Evolutionary conservation across 2,797 vertebrate species (phyloP).

Genomic region (Knipowitschia caucasica): DNA sequence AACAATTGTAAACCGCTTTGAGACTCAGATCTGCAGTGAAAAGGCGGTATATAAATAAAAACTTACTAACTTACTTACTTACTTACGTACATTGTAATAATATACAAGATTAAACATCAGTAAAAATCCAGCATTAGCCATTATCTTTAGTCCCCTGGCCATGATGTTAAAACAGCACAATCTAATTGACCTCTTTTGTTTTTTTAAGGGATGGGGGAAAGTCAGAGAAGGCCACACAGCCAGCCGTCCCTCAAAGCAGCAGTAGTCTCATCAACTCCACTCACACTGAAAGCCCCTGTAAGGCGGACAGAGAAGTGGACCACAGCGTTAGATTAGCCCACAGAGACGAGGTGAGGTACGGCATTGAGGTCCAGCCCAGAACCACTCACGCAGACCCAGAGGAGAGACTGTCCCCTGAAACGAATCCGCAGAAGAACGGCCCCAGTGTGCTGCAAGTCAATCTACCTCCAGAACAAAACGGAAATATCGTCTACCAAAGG

Average conservation of each 20-base stretch:
- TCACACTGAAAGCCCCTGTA: slow-evolving; percentile 67
- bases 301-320: slow-evolving; percentile 68
- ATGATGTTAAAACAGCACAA: too few relatives aligned
- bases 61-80: too few relatives aligned
- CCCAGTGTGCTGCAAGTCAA: slow-evolving; percentile 64
- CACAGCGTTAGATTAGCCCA: slow-evolving; percentile 71
- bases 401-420: slow-evolving; percentile 75
- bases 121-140: too few relatives aligned
- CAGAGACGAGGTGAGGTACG: slow-evolving; percentile 73
- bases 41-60: too few relatives aligned
- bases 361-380: slow-evolving; percentile 76
- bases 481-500: slow-evolving; percentile 79
- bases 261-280: slow-evolving; percentile 74
- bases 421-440: slow-evolving; percentile 81
- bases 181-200: neutral
- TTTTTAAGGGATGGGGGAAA: slow-evolving; percentile 75
- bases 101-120: too few relatives aligned
- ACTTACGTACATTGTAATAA: too few relatives aligned
- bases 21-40: too few relatives aligned
- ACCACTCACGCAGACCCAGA: slow-evolving; percentile 57
- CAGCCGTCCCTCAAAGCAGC: slow-evolving; percentile 83
- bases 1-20: too few relatives aligned
- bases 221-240: slow-evolving; percentile 76
- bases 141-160: too few relatives aligned
- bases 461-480: slow-evolving; percentile 82